Evolutionary conservation across 2,113 vertebrate species (phyloP), one percentile per base, ranked within the genome.

Genomic region (Hypomesus transpacificus): DNA sequence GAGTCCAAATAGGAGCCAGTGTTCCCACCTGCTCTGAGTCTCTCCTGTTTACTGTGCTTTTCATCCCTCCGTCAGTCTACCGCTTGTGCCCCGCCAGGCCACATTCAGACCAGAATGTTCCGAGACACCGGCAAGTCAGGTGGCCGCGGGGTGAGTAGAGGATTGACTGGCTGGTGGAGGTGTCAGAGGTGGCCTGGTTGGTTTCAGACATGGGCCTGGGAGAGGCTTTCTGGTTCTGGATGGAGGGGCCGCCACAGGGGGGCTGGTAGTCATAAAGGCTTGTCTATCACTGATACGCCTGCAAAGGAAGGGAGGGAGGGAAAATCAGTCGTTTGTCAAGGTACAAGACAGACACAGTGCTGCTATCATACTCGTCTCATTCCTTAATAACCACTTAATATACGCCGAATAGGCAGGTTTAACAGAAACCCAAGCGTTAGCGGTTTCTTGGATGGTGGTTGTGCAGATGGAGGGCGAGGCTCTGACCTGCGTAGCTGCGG

Each of bases 231-330:
- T 68, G 16, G 26, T 13, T 68, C 46, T 51, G 71, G 31, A 75
- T 14, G 66, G 8, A 71, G 21, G 6, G 61, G 50, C 75, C 70
- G 50, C 82, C 84, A 75, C 66, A 76, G 74, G 22, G 28, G 28
- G 72, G 34, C 3, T 0, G 62, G 68, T 74, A 69, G 93, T 98
- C 95, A 98, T 92, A 96, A 89, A 0, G 91, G 92, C 80, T 96
- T 98, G 84, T 98, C 96, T 79, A 98, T 95, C 85, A 98, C 96
- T 64, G 96, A 96, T 39, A 98, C 96, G 26, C 96, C 96, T 98
- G 88, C 17, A 78, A 73, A n/a, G 52, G 21, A 21, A 59, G 52
- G 53, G 62, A 34, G 14, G 20, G 13, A 34, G 20, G 26, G 28
- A 63, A 59, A 22, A 2, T 26, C 24, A 26, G 24, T 2, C 3